Evolutionary conservation across 2,888 invertebrate genomes (phyloP).

Genomic region (Eristalis tenax): DNA sequence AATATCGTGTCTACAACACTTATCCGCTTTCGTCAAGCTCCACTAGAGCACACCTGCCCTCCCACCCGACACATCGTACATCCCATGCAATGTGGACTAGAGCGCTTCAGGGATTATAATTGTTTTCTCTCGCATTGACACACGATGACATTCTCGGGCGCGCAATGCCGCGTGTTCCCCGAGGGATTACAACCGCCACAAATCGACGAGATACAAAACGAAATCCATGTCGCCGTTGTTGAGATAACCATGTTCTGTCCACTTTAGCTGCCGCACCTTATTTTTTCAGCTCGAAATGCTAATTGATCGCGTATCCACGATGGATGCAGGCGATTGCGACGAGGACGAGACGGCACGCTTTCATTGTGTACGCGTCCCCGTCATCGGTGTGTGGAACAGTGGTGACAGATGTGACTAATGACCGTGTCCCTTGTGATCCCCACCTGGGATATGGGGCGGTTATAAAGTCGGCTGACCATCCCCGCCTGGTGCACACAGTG

Average conservation of each 20-base stretch:
- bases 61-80: neutral
- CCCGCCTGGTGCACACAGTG: neutral
- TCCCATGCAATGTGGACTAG: slow-evolving; percentile 5
- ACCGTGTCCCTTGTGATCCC: slow-evolving; percentile 16
- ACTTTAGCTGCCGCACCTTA: slow-evolving; percentile 44
- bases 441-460: slow-evolving; percentile 2
- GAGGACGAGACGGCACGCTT: slow-evolving; percentile 2
- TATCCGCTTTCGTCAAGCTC: neutral
- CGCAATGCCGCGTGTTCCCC: slow-evolving; percentile 16
- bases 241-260: slow-evolving; percentile 52
- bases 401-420: slow-evolving; percentile 65
- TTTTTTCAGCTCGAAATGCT: slow-evolving; percentile 23
- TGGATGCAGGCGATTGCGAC: slow-evolving; percentile 27
- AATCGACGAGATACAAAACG: slow-evolving; percentile 43
- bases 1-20: slow-evolving; percentile 8
- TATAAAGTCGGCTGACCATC: slow-evolving; percentile 6
- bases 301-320: slow-evolving; percentile 46
- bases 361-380: slow-evolving; percentile 28
- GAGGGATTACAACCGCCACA: slow-evolving; percentile 51
- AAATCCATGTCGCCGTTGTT: slow-evolving; percentile 36
- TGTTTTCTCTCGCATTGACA: slow-evolving; percentile 36
- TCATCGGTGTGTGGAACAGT: slow-evolving; percentile 32
- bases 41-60: slow-evolving; percentile 6
- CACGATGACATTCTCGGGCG: neutral
- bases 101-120: slow-evolving; percentile 28